Evolutionary conservation across 1,140 invertebrate species (phyloP).

Genomic region (Drosophila asahinai): DNA sequence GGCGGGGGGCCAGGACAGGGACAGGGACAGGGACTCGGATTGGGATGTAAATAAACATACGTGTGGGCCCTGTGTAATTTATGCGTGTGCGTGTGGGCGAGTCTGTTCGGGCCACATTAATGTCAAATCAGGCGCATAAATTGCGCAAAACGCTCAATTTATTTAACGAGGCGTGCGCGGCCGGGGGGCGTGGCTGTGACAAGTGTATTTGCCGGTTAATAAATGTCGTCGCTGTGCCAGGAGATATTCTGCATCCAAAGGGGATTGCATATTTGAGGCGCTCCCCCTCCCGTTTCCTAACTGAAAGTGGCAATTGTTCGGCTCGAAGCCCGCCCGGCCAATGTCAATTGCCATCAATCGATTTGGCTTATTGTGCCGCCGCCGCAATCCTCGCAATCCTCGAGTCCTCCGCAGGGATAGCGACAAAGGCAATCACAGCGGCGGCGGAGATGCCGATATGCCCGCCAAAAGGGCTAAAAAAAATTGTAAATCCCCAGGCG

Average conservation of each 20-base stretch:
- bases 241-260: background rate
- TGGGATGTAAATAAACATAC: slow-evolving; percentile 76
- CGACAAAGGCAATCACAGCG: slow-evolving; percentile 67
- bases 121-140: slow-evolving; percentile 85
- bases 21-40: background rate
- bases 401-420: slow-evolving; percentile 14
- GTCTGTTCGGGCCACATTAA: slow-evolving; percentile 80
- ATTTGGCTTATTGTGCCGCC: slow-evolving; percentile 53
- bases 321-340: slow-evolving; percentile 29
- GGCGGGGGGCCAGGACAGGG: background rate
- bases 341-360: slow-evolving; percentile 74
- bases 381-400: background rate
- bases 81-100: slow-evolving; percentile 43
- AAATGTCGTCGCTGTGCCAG: slow-evolving; percentile 59
- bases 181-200: slow-evolving; percentile 58
- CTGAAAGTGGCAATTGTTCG: slow-evolving; percentile 63
- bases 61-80: slow-evolving; percentile 43
- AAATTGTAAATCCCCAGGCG: slow-evolving; percentile 57
- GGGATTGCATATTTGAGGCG: slow-evolving; percentile 57
- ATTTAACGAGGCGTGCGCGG: slow-evolving; percentile 71
- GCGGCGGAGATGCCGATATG: slow-evolving; percentile 44
- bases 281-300: background rate
- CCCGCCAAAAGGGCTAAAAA: slow-evolving; percentile 54
- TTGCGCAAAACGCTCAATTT: slow-evolving; percentile 82
- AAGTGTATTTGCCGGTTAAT: slow-evolving; percentile 75